Evolutionary conservation across 2,797 vertebrate genomes (phyloP).

Genomic region (Eospalax fontanierii): DNA sequence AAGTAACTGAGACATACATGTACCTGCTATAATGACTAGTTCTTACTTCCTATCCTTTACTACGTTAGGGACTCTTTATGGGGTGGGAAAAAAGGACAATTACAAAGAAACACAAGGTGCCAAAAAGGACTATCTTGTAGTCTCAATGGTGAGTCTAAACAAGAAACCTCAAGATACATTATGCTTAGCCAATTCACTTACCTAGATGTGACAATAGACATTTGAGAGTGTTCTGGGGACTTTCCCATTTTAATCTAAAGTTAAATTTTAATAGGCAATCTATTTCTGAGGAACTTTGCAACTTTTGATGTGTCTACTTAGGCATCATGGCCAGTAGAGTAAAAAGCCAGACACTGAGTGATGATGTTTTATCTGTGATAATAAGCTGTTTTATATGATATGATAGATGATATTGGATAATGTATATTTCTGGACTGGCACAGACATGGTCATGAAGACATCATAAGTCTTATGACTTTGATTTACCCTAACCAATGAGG

Average conservation of each 20-base stretch:
- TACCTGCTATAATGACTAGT: not conserved
- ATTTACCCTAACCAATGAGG: not conserved
- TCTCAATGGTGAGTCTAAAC: not conserved
- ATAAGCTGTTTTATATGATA: not conserved
- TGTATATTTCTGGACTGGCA: not conserved
- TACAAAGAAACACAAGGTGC: not conserved
- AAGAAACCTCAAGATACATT: not conserved
- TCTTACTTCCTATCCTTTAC: not conserved
- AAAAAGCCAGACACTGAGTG: fast-evolving
- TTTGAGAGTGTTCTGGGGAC: not conserved
- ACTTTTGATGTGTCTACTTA: not conserved
- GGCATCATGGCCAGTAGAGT: not conserved
- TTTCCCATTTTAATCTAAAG: not conserved
- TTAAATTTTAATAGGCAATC: not conserved
- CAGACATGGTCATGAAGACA: not conserved
- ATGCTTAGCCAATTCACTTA: not conserved
- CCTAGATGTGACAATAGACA: not conserved
- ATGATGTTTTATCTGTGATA: fast-evolving
- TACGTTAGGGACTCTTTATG: not conserved
- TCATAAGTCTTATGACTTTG: not conserved
- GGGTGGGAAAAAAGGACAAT: not conserved
- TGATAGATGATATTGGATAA: too few relatives aligned
- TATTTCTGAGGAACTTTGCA: constrained; percentile 10
- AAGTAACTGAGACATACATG: not conserved
- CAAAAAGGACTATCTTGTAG: not conserved